Evolutionary conservation across 2,797 vertebrate genomes (phyloP).

Genomic region (Molossus molossus): DNA sequence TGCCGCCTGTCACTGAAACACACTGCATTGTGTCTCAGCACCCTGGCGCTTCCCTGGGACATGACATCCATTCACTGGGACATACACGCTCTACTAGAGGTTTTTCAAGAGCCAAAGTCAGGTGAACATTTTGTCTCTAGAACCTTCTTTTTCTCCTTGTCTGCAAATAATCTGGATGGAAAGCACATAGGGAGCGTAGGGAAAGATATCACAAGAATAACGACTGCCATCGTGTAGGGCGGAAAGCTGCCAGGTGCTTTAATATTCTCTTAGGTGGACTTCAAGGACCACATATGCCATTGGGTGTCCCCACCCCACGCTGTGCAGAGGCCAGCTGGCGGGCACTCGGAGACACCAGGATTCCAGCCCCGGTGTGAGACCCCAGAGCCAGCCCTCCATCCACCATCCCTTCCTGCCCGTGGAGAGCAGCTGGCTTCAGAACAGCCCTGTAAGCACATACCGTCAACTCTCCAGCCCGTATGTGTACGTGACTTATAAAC

Average conservation of each 20-base stretch:
- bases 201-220: neutral
- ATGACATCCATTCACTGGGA: neutral
- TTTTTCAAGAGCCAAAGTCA: neutral
- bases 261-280: too few species aligned
- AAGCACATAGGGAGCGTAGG: neutral
- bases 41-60: neutral
- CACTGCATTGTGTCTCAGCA: neutral
- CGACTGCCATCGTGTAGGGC: neutral
- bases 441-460: neutral
- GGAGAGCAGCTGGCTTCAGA: neutral
- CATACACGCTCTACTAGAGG: neutral
- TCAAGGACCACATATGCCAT: neutral
- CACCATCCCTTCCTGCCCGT: neutral
- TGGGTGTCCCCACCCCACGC: neutral
- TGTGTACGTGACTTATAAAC: neutral
- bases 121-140: neutral
- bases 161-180: neutral
- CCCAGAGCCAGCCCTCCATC: neutral
- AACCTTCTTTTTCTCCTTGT: neutral
- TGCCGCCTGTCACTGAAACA: neutral
- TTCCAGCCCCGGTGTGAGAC: neutral
- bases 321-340: neutral
- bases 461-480: neutral
- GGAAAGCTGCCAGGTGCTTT: neutral
- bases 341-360: neutral